Evolutionary conservation across 2,888 invertebrate genomes (phyloP), one percentile per base, ranked within the genome.

Genomic region (Arctia plantaginis): DNA sequence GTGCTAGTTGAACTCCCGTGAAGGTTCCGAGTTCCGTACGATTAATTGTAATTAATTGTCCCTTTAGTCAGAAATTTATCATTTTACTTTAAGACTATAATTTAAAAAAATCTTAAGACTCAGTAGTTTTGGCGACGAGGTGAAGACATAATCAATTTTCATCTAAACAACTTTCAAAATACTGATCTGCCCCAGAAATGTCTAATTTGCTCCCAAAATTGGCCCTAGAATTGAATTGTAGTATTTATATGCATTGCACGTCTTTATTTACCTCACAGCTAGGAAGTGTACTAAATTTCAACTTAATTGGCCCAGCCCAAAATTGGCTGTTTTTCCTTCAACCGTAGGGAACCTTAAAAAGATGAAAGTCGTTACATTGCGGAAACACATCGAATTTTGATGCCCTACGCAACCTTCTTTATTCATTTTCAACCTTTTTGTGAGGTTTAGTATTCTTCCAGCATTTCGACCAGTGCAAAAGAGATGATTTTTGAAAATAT

Each of bases 361-460:
- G 39, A 67, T 74, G 72, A 71, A 79, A 80, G 67, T 77, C 74
- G 74, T 77, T 66, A 69, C 35, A n/a, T 39, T 33, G 33, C 69
- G 76, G 75, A 76, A 80, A 80, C 78, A 72, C 76, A 66, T 74
- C 70, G 75, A 78, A 80, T 78, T 77, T 76, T 74, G 78, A 80
- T 80, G 73, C n/a, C 62, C 6, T 30, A 64, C 69, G 44, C 68
- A 59, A 75, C 67, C 35, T 66, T 72, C 44, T 69, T 69, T 55
- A 51, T 55, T 72, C 33, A n/a, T 69, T 79, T 75, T 66, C 47
- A n/a, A 33, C 30, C 62, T 74, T 44, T 67, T 35, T 64, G 70
- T 70, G 64, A 35, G 59, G 20, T 75, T 79, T 74, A 72, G 65
- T 70, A 71, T 78, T 76, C 75, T 62, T 78, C 64, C 18, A 23